These are phyloP conservation scores for Jacana jacana DNA, from an alignment of 2,113 vertebrate genomes.

Conservation along the genomic window DNA sequence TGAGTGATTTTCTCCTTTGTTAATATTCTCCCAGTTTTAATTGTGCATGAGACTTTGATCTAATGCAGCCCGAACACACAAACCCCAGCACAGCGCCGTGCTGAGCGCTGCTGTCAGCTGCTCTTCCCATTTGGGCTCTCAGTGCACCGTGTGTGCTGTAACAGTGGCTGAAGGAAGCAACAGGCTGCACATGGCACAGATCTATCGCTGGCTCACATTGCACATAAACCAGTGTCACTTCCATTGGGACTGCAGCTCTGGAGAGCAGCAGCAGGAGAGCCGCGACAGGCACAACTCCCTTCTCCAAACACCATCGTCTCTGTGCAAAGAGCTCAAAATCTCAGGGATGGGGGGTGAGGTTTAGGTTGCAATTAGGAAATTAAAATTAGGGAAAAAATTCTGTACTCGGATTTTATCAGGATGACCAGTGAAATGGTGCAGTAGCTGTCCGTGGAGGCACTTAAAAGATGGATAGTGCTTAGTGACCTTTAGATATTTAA, in stretches of 20 bases:
- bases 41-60: slow-evolving; percentile 60
- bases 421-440: no score
- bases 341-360: background rate
- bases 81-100: background rate
- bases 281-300: rapidly evolving
- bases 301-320: background rate
- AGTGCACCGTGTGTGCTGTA: background rate
- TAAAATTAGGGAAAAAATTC: no score
- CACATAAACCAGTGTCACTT: rapidly evolving
- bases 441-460: no score
- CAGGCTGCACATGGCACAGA: background rate
- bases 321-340: background rate
- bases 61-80: slow-evolving; percentile 6
- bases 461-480: no score
- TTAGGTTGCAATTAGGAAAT: no score
- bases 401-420: no score
- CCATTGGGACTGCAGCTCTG: rapidly evolving
- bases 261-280: rapidly evolving
- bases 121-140: background rate
- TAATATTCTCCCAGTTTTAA: slow-evolving; percentile 54
- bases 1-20: slow-evolving; percentile 61
- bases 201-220: background rate
- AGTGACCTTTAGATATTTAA: no score
- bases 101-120: background rate
- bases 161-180: background rate